Evolutionary conservation across 2,797 vertebrate species (phyloP).

Genomic region (Numenius phaeopus): DNA sequence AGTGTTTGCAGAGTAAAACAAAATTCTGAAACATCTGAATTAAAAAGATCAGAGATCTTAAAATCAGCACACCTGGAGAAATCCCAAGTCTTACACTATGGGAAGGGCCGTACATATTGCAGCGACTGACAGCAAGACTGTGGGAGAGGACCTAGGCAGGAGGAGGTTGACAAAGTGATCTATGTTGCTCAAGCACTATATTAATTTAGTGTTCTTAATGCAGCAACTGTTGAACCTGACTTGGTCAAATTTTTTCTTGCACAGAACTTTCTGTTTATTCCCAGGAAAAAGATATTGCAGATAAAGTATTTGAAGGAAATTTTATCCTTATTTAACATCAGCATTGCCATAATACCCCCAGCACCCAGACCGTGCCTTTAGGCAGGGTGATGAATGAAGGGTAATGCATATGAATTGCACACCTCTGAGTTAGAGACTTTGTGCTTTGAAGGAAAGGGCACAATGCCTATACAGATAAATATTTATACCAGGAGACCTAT

Average conservation of each 20-base stretch:
- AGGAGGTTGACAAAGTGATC: not conserved
- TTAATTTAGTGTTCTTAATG: not conserved
- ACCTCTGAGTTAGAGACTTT: not conserved
- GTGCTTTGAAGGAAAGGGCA: not conserved
- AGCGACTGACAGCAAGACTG: not conserved
- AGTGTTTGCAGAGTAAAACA: not conserved
- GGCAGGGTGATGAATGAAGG: not conserved
- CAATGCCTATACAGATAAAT: not conserved
- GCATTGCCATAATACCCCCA: not conserved
- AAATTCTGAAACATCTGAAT: not conserved
- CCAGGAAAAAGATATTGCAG: not conserved
- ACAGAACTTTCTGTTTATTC: not conserved
- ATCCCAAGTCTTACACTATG: not conserved
- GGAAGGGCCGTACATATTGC: not conserved
- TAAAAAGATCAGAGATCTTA: not conserved
- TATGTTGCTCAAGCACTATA: not conserved
- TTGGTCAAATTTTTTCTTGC: not conserved
- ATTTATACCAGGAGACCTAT: not conserved
- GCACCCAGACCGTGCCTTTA: not conserved
- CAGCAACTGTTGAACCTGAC: not conserved
- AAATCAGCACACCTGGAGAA: not conserved
- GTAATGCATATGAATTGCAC: not conserved
- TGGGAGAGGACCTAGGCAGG: not conserved
- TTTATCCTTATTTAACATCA: not conserved
- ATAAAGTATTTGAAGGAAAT: not conserved